phyloP scores from a whole-genome alignment of 2,888 invertebrate genomes.

The Orchesella flavescens region DNA sequence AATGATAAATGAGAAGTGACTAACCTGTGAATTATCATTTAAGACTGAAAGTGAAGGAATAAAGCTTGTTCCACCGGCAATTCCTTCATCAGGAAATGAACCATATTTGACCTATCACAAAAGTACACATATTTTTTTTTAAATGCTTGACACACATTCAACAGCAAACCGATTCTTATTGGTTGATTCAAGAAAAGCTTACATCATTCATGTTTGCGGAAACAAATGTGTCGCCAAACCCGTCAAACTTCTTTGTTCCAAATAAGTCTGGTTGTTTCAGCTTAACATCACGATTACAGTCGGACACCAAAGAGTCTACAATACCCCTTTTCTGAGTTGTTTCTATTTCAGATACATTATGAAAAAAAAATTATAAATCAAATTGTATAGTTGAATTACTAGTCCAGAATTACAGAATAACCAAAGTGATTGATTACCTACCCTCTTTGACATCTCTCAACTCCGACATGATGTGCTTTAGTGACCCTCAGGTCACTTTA shows the following conservation, averaged over 20 bases:
- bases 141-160: not conserved
- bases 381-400: too few species aligned
- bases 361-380: not conserved
- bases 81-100: slow-evolving; percentile 46
- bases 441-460: slow-evolving; percentile 38
- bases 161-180: not conserved
- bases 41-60: slow-evolving; percentile 45
- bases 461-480: slow-evolving; percentile 45
- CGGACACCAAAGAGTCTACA: slow-evolving; percentile 25
- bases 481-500: slow-evolving; percentile 57
- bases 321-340: slow-evolving; percentile 41
- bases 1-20: not conserved
- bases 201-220: slow-evolving; percentile 47
- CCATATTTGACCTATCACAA: slow-evolving; percentile 43
- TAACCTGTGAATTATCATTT: slow-evolving; percentile 57
- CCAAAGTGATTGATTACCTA: not conserved
- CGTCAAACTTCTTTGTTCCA: slow-evolving; percentile 43
- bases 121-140: not conserved
- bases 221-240: slow-evolving; percentile 42
- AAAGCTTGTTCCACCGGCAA: slow-evolving; percentile 16
- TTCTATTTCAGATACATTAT: slow-evolving; percentile 15
- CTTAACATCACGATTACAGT: slow-evolving; percentile 44
- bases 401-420: not conserved
- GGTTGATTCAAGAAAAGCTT: not conserved
- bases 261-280: slow-evolving; percentile 21